Evolutionary conservation across 2,888 invertebrate species (phyloP).

Genomic region (Aphodius sticticus): DNA sequence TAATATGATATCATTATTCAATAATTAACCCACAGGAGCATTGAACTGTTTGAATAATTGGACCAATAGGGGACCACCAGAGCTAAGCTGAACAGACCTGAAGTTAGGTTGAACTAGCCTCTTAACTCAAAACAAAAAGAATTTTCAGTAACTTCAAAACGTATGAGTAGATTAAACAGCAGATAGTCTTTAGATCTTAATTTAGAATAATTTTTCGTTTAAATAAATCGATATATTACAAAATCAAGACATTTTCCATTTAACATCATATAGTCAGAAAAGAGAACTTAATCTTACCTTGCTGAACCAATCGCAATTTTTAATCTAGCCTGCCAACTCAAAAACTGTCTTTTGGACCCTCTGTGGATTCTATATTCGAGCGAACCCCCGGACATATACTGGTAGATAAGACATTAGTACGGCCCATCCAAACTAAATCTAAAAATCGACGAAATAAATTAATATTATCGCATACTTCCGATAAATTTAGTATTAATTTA

Average conservation of each 20-base stretch:
- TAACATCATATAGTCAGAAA: neutral
- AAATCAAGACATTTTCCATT: neutral
- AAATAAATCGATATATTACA: neutral
- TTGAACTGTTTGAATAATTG: too few species aligned
- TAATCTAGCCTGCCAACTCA: slow-evolving; percentile 81
- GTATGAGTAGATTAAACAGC: too few species aligned
- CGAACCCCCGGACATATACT: slow-evolving; percentile 92
- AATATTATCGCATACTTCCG: too few species aligned
- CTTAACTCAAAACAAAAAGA: too few species aligned
- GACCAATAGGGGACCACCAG: too few species aligned
- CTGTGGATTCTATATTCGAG: slow-evolving; percentile 80
- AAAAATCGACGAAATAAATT: neutral
- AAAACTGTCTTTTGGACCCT: slow-evolving; percentile 46
- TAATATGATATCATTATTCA: too few species aligned
- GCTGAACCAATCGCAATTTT: slow-evolving; percentile 88
- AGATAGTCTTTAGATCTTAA: too few species aligned
- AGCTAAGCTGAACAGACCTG: too few species aligned
- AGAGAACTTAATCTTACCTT: slow-evolving; percentile 58
- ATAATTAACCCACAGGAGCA: too few species aligned
- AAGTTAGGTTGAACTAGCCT: too few species aligned
- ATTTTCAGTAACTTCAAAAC: too few species aligned
- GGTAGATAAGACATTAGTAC: slow-evolving; percentile 91
- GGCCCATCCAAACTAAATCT: slow-evolving; percentile 74
- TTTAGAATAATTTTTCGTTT: neutral
- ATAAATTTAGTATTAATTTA: slow-evolving; percentile 21